These are phyloP conservation scores for Lipotes vexillifer DNA, from an alignment of 2,113 vertebrate genomes.

Conservation along the genomic window DNA sequence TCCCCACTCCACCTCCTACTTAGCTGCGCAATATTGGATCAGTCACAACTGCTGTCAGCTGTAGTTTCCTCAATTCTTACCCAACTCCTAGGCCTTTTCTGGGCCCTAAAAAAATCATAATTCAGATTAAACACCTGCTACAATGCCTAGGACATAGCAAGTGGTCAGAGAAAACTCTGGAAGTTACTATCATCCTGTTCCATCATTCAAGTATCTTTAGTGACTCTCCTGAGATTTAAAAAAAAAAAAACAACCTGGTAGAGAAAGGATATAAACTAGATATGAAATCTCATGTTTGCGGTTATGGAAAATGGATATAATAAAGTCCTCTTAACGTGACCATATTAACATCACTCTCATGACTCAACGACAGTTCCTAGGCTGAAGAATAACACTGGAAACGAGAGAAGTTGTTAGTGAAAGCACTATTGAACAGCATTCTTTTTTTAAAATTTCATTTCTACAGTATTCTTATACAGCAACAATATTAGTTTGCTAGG, in stretches of 20 bases:
- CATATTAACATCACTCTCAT: rapidly evolving
- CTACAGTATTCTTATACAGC: no score
- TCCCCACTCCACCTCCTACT: rapidly evolving
- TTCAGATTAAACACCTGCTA: background rate
- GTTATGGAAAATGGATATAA: background rate
- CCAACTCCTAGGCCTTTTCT: background rate
- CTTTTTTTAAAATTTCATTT: no score
- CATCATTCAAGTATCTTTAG: no score
- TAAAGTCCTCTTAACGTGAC: rapidly evolving
- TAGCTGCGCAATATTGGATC: no score
- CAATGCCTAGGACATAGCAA: background rate
- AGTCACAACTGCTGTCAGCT: background rate
- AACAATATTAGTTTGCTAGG: no score
- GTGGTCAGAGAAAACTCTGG: background rate
- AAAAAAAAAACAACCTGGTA: background rate
- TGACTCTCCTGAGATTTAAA: background rate
- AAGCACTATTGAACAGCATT: background rate
- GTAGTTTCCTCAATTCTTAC: rapidly evolving
- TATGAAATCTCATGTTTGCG: background rate
- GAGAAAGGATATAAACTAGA: background rate
- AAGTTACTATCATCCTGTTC: background rate
- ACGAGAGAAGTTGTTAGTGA: rapidly evolving
- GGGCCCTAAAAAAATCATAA: background rate
- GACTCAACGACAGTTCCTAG: background rate
- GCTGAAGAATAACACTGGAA: background rate